These are phyloP conservation scores for Otolemur garnettii DNA, from an alignment of 2,113 vertebrate species.

Conservation along the genomic window DNA sequence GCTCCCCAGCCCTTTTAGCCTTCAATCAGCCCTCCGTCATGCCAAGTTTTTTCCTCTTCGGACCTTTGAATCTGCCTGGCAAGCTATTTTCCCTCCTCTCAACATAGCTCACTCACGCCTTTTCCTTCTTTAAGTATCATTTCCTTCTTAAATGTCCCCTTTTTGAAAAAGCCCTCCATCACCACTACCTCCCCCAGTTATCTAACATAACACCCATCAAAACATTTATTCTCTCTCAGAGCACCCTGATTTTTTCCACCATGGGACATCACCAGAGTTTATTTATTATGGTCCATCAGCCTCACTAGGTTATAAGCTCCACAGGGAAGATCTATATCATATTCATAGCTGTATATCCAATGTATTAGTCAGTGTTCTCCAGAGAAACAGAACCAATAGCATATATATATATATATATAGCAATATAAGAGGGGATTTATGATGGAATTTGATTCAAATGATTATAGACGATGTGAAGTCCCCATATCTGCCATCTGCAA, in stretches of 20 bases:
- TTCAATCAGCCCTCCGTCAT: rapidly evolving
- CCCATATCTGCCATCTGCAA: background rate
- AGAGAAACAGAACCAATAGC: background rate
- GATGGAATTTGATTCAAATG: background rate
- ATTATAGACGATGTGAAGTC: background rate
- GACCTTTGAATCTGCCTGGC: background rate
- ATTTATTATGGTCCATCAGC: background rate
- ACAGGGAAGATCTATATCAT: background rate
- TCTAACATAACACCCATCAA: background rate
- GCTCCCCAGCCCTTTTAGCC: background rate
- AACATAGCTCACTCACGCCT: background rate
- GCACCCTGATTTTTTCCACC: background rate
- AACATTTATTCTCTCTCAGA: background rate
- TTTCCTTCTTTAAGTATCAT: background rate
- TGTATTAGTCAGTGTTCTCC: background rate
- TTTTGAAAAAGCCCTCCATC: background rate
- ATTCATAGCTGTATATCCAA: too few relatives aligned
- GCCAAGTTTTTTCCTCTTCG: background rate
- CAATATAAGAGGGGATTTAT: background rate
- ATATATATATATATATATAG: background rate
- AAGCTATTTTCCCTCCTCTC: background rate
- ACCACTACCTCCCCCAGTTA: background rate
- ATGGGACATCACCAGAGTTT: background rate
- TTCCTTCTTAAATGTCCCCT: background rate
- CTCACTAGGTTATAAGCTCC: background rate